Evolutionary conservation across 2,888 invertebrate species (phyloP), one percentile per base, ranked within the genome.

Genomic region (Charanyca ferruginea): DNA sequence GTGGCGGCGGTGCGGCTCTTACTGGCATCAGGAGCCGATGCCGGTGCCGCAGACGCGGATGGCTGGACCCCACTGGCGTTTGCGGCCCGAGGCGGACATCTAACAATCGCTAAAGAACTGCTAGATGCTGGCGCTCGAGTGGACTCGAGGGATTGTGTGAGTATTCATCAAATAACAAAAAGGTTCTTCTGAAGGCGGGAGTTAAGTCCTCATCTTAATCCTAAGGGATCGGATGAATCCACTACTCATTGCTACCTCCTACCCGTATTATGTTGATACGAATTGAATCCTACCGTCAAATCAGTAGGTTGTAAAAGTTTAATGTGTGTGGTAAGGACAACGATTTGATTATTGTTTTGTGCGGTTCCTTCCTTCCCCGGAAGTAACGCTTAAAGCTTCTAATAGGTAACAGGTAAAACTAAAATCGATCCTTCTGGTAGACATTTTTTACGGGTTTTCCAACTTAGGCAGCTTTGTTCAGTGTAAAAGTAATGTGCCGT

Each of bases 31-130:
- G 98, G 99, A 68, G 99, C 99, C 38, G 99, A 99, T 94, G 97
- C 98, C 20, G 98, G 98, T 91, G 97, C 98, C 16, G 98, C 98
- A 85, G 99, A 99, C 93, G 96, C 97, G 85, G 99, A 99, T 90
- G 98, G 98, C 83, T 99, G 99, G 98, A 98, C 98, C 48, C 97
- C 99, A 8, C 93, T 99, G 70, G 96, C 99, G 77, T 98, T 98
- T 92, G 99, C 99, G 20, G 97, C 99, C 6, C 98, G 98, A 85
- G 98, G 98, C 84, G 99, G 99, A 0, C 97, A 98, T 90, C 94
- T 97, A 32, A 97, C 98, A 85, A 96, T 99, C 59, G 98, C 98
- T 61, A 96, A 97, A 76, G 97, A 98, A 80, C 93, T 99, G 51
- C 90, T 99, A 66, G 98, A 98, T 83, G 97, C 98, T 88, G 98